These are phyloP conservation scores for Leptodactylus fuscus DNA, from an alignment of 2,113 vertebrate genomes.

Conservation along the genomic window DNA sequence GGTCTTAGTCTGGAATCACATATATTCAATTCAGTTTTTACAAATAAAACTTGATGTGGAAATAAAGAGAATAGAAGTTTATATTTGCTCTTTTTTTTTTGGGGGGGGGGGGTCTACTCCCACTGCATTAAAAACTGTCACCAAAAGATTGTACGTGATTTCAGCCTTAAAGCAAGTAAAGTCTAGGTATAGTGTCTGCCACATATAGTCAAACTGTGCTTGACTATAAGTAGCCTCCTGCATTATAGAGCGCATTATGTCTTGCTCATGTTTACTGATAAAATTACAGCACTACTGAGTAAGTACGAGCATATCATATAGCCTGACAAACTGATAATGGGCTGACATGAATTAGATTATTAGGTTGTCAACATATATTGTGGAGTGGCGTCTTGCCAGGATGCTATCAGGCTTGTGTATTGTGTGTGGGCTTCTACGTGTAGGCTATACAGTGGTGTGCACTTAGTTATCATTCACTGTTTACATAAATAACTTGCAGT, in stretches of 20 bases:
- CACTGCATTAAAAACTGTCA: too few relatives aligned
- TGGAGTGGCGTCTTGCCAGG: constrained; percentile 39
- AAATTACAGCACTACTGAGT: constrained; percentile 31
- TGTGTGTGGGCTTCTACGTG: constrained; percentile 2
- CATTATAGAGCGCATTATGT: constrained; percentile 9
- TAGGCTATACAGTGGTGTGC: not conserved
- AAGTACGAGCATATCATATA: constrained; percentile 38
- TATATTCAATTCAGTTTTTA: too few relatives aligned
- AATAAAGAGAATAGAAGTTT: too few relatives aligned
- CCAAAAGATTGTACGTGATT: too few relatives aligned
- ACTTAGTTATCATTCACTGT: not conserved
- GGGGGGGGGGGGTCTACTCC: too few relatives aligned
- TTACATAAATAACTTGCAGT: not conserved
- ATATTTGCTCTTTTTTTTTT: too few relatives aligned
- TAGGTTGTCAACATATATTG: constrained; percentile 56
- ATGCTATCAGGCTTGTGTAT: constrained; percentile 31
- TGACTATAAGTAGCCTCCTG: not conserved
- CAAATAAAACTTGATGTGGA: too few relatives aligned
- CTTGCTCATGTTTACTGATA: not conserved
- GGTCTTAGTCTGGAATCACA: too few relatives aligned
- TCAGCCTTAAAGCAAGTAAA: too few relatives aligned
- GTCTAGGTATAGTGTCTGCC: too few relatives aligned
- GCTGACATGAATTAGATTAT: constrained; percentile 49
- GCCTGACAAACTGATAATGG: constrained; percentile 47
- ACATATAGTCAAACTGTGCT: too few relatives aligned